A percentile compares a stretch with the other conserved stretches of the same genome.
phyloP scores from a whole-genome alignment of 2,888 invertebrate species.

The Thereva nobilitata region DNA sequence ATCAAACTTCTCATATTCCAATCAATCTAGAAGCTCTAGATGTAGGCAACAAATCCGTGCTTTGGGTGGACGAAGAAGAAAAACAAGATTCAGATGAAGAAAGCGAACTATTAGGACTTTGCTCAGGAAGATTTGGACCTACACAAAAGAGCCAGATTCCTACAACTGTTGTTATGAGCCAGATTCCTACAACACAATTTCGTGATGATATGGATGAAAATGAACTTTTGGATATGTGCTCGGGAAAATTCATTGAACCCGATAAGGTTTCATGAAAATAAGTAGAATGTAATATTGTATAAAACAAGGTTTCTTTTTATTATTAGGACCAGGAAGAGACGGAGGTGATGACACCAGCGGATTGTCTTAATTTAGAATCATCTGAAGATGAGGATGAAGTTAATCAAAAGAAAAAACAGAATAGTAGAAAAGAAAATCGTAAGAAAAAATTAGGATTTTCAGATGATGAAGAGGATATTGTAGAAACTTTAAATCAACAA shows the following conservation, averaged over 20 bases:
- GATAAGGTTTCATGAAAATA: conserved; percentile 36
- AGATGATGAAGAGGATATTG: conserved; percentile 11
- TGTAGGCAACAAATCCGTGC: not conserved
- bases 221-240: conserved; percentile 62
- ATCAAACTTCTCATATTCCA: not conserved
- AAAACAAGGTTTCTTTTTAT: not conserved
- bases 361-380: conserved; percentile 4
- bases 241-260: conserved; percentile 63
- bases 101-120: conserved; percentile 61
- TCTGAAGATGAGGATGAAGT: conserved; percentile 13
- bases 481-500: too few species aligned
- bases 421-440: not conserved
- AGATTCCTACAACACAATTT: too few species aligned
- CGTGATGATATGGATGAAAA: conserved; percentile 53
- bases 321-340: not conserved
- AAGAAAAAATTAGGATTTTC: conserved; percentile 17
- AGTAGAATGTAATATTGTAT: too few species aligned
- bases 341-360: not conserved
- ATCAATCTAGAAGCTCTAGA: not conserved
- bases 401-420: not conserved
- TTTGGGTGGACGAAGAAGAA: conserved; percentile 6
- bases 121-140: conserved; percentile 64
- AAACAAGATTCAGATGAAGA: conserved; percentile 49
- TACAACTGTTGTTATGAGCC: too few species aligned
- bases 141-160: conserved; percentile 42